Conservation (phyloP, 2,888 invertebrate species). For the Pterobdella sp. region DNA sequence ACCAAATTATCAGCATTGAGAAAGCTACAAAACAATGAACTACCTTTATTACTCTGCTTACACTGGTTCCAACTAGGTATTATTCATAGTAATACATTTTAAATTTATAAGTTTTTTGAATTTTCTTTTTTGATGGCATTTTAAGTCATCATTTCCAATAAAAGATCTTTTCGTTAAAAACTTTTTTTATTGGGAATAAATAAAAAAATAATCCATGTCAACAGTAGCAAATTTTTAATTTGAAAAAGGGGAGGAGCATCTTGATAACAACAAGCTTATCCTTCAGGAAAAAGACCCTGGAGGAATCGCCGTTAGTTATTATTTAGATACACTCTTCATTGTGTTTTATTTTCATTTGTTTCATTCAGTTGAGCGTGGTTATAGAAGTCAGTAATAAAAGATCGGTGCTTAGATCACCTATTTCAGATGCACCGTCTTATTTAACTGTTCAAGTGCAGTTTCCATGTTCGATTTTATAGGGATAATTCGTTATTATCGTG, state of each 20-base stretch:
- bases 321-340: neutral
- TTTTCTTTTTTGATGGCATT: neutral
- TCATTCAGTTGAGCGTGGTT: too few species aligned
- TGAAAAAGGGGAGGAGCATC: constrained; percentile 38
- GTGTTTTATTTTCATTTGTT: neutral
- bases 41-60: constrained; percentile 53
- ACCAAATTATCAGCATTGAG: constrained; percentile 43
- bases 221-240: neutral
- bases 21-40: constrained; percentile 53
- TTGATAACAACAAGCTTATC: constrained; percentile 52
- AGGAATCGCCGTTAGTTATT: constrained; percentile 53
- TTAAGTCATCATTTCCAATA: neutral
- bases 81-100: neutral
- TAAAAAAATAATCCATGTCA: neutral
- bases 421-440: too few species aligned
- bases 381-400: too few species aligned
- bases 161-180: neutral
- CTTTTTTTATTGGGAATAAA: neutral
- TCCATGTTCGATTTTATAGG: neutral
- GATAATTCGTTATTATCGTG: neutral
- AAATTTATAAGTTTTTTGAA: neutral
- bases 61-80: constrained; percentile 50
- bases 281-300: constrained; percentile 58
- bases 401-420: too few species aligned
- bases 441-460: too few species aligned